Base-by-base conservation (phyloP, 2,113 vertebrate genomes). In the Peromyscus maniculatus region DNA sequence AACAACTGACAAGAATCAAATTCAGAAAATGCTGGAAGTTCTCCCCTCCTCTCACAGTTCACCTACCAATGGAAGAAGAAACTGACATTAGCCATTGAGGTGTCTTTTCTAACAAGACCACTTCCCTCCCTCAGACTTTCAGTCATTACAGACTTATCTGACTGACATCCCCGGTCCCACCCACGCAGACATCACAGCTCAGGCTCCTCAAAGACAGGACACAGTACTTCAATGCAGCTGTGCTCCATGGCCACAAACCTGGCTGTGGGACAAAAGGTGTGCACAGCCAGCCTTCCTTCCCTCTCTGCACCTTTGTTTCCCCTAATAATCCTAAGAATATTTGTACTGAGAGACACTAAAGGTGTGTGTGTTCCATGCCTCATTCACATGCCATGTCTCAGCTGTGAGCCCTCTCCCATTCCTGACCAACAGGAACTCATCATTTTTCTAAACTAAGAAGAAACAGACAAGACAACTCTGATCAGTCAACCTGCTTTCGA, bases 381-480 rank as follows among this genome's bases (percentile, higher is more conserved):
- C 2, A 0, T 71, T 75, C 39, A 75, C 36, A 84, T 17, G 43
- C 57, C 67, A 28, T 75, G 2, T 72, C 17, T 67, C 49, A 36
- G 15, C 83, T 79, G 39, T 22, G 17, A 86, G 12, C 22, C 22
- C 75, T n/a, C 57, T 94, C 71, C 87, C 69, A 79, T 64, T 95
- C 91, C 59, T 97, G 39, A 91, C 71, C 67, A n/a, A 78, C 3
- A 67, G 49, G 22, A 91, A 4, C 55, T 39, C 24, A 17, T 74
- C 72, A n/a, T 74, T 90, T 90, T 82, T 92, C 89, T 82, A 87
- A 92, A 82, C 26, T 22, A 80, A 52, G 62, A 33, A 91, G 11
- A 77, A 92, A 87, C 12, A 86, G 66, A 31, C 39, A 64, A 64
- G 72, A 71, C 49, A 79, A 64, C 13, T 74, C 36, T 94, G n/a